Evolutionary conservation across 2,888 invertebrate genomes (phyloP).

Genomic region (Auanema sp.): DNA sequence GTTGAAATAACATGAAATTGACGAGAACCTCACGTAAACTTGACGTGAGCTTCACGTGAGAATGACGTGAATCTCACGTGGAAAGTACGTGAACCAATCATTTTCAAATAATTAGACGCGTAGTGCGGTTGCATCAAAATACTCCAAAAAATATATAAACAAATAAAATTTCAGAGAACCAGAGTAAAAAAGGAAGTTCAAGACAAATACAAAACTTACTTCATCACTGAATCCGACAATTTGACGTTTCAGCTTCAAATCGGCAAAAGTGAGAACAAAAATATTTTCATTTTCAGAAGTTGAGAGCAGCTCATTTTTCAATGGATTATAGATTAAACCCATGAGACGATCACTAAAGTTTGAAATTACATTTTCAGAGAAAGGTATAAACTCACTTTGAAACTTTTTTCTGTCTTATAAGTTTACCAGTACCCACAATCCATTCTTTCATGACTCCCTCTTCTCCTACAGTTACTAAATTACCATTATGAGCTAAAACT

Average conservation of each 20-base stretch:
- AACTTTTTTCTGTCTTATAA: conserved; percentile 28
- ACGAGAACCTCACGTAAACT: too few relatives aligned
- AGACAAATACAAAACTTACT: conserved; percentile 16
- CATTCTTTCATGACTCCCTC: conserved; percentile 54
- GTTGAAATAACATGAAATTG: too few relatives aligned
- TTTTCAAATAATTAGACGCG: conserved; percentile 26
- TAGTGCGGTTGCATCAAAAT: conserved; percentile 20
- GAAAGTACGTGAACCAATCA: neutral
- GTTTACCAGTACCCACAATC: conserved; percentile 34
- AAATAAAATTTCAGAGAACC: neutral
- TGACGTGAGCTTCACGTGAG: too few relatives aligned
- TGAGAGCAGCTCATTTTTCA: conserved; percentile 36
- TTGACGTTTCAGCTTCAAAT: conserved; percentile 66
- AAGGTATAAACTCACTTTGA: conserved; percentile 21
- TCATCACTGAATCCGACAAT: conserved; percentile 93
- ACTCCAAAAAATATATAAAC: neutral
- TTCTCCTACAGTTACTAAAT: conserved; percentile 56
- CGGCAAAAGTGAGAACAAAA: conserved; percentile 40
- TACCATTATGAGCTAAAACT: conserved; percentile 38
- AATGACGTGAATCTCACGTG: too few relatives aligned
- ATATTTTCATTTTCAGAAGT: conserved; percentile 50
- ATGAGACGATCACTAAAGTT: conserved; percentile 33
- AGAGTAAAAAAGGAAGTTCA: neutral
- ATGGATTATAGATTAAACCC: conserved; percentile 39
- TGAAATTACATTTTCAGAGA: neutral